Conservation (phyloP, 2,113 vertebrate genomes). For the Callipepla californica region DNA sequence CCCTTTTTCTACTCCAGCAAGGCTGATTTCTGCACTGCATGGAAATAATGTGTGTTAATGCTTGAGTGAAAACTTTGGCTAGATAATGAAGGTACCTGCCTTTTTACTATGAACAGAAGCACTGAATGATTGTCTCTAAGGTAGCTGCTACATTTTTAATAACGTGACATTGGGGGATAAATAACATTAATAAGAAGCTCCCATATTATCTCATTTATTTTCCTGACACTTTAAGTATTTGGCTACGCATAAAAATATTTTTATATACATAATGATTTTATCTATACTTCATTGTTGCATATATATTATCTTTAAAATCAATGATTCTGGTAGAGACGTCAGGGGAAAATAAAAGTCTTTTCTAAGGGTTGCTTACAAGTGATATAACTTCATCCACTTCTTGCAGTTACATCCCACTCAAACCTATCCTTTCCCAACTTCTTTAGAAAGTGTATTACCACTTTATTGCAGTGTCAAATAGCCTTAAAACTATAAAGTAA, state of each 20-base stretch:
- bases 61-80: not conserved
- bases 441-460: not conserved
- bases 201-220: not conserved
- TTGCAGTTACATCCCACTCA: not conserved
- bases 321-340: not conserved
- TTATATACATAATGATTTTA: not conserved
- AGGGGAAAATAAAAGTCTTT: not conserved
- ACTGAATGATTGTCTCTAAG: not conserved
- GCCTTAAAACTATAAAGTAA: not conserved
- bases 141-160: not conserved
- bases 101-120: not conserved
- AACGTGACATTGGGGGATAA: not conserved
- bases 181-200: not conserved
- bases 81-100: not conserved
- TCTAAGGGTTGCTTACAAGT: not conserved
- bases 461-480: not conserved
- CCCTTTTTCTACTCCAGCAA: not conserved
- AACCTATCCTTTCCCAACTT: not conserved
- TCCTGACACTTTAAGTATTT: not conserved
- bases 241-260: not conserved
- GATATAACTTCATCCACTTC: not conserved
- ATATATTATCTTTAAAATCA: not conserved
- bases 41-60: not conserved
- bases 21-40: not conserved
- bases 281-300: no score